phyloP scores from a whole-genome alignment of 2,113 vertebrate species.

The Lontra canadensis region DNA sequence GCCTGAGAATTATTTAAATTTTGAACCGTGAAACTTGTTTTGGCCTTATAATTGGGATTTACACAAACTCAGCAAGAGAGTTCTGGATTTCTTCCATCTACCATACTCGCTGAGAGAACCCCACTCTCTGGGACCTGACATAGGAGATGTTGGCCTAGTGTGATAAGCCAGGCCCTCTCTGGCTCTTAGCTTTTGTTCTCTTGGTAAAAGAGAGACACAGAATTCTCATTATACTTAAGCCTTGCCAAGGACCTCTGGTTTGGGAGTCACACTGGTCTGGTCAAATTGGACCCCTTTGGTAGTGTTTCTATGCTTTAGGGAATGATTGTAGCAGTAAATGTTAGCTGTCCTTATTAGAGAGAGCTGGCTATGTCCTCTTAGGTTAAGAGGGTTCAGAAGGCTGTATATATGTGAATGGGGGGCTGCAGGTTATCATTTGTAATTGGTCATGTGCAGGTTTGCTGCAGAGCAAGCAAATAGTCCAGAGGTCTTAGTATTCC shows the following conservation, averaged over 20 bases:
- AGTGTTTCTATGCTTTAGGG: neutral
- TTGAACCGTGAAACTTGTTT: neutral
- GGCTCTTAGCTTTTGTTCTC: neutral
- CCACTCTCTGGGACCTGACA: neutral
- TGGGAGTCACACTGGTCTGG: neutral
- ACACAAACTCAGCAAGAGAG: neutral
- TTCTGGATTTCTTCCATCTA: neutral
- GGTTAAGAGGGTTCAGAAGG: neutral
- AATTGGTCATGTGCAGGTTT: neutral
- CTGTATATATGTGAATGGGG: neutral
- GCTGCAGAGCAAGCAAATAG: neutral
- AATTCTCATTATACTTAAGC: neutral
- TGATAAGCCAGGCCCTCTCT: neutral
- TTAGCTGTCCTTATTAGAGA: neutral
- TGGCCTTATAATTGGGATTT: neutral
- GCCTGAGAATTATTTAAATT: constrained; percentile 5
- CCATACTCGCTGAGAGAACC: neutral
- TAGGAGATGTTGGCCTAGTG: neutral
- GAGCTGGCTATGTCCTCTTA: neutral
- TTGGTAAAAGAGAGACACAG: neutral
- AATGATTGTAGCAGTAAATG: neutral
- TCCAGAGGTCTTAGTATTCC: neutral
- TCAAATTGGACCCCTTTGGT: neutral
- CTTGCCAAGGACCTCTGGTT: neutral
- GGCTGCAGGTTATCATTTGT: neutral